These are phyloP conservation scores for Phoronis australis DNA, from an alignment of 2,888 invertebrate genomes.

Conservation along the genomic window DNA sequence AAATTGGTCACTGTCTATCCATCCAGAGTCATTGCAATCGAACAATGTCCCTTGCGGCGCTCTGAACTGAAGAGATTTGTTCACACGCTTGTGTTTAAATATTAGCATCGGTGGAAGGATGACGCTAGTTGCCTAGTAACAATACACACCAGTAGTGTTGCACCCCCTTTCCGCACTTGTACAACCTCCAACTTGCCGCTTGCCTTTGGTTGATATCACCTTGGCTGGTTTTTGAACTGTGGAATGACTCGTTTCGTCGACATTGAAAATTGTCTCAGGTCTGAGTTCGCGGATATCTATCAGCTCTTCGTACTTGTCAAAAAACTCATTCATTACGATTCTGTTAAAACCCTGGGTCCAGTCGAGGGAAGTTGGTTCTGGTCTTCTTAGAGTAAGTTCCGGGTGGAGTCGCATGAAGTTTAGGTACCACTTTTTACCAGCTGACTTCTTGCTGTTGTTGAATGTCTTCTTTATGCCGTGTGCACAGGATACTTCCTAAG, in stretches of 20 bases:
- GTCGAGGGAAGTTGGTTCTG: constrained; percentile 2
- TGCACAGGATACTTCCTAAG: not conserved
- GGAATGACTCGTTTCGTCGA: not conserved
- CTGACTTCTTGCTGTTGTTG: too few species aligned
- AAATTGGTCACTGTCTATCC: not conserved
- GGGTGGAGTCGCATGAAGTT: not conserved
- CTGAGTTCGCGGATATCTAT: not conserved
- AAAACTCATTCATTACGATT: not conserved
- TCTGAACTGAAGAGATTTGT: not conserved
- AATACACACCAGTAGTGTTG: not conserved
- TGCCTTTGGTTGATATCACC: not conserved
- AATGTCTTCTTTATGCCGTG: not conserved
- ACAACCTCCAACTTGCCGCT: constrained; percentile 1
- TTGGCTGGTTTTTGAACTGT: constrained; percentile 1
- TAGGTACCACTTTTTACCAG: constrained; percentile 2
- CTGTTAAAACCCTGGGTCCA: not conserved
- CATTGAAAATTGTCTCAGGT: not conserved
- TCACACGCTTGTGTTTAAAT: not conserved
- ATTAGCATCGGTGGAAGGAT: not conserved
- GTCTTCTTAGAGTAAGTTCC: not conserved
- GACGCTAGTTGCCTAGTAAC: not conserved
- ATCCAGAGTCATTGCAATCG: not conserved
- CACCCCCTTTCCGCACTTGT: not conserved
- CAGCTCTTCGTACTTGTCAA: constrained; percentile 1
- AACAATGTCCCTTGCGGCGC: not conserved